phyloP scores from a whole-genome alignment of 2,888 invertebrate genomes.

The Trachelus tabidus region DNA sequence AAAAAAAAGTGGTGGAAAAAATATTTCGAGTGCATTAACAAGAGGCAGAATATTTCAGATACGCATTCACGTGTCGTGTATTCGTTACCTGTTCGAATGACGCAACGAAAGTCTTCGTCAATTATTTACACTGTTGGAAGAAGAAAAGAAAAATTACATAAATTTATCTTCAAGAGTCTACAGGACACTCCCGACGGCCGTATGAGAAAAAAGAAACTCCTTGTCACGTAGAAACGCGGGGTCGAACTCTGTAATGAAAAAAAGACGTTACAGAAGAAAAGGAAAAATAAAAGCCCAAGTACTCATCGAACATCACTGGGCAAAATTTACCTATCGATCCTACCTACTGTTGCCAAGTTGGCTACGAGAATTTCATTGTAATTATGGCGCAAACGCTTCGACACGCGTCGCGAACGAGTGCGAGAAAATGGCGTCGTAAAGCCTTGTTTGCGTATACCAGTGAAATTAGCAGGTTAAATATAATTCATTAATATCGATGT shows the following conservation, averaged over 20 bases:
- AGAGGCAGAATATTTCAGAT: too few relatives aligned
- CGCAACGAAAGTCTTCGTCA: too few relatives aligned
- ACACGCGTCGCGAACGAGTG: background rate
- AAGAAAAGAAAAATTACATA: too few relatives aligned
- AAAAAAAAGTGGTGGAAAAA: too few relatives aligned
- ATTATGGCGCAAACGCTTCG: background rate
- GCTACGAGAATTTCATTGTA: slow-evolving; percentile 40
- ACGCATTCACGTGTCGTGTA: too few relatives aligned
- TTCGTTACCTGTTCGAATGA: too few relatives aligned
- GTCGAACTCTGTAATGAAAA: background rate
- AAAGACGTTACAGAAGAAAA: background rate
- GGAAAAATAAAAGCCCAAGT: background rate
- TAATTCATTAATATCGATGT: background rate
- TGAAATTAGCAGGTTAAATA: background rate
- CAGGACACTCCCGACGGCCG: background rate
- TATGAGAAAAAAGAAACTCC: background rate
- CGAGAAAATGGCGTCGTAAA: background rate
- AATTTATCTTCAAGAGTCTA: too few relatives aligned
- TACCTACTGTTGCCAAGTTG: slow-evolving; percentile 47
- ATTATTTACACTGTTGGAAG: too few relatives aligned
- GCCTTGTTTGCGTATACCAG: background rate
- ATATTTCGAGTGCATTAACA: too few relatives aligned
- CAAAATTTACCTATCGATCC: slow-evolving; percentile 45
- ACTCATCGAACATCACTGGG: background rate
- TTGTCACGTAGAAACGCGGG: background rate